phyloP scores from a whole-genome alignment of 2,113 vertebrate genomes.

The Hydropotes inermis region DNA sequence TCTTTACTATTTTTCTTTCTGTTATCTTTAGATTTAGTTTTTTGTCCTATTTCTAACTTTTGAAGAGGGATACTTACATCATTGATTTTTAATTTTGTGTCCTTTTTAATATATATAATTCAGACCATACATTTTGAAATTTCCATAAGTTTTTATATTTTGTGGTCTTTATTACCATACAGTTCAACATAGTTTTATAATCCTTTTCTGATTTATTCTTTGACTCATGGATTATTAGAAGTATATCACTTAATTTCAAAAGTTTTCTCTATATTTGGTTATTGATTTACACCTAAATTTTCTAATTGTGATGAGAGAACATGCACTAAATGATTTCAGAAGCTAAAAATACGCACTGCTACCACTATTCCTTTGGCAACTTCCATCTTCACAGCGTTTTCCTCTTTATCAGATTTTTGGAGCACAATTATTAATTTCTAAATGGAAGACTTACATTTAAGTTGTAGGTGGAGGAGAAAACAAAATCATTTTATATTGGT shows the following conservation, averaged over 20 bases:
- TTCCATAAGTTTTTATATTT: background rate
- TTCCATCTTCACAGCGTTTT: background rate
- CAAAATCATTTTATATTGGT: background rate
- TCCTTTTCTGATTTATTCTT: background rate
- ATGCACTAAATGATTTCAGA: background rate
- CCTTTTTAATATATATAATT: background rate
- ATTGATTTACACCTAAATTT: background rate
- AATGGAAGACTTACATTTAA: background rate
- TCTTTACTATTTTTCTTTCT: background rate
- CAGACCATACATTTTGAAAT: background rate
- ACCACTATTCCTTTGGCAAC: background rate
- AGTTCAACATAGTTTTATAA: background rate
- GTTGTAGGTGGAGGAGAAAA: background rate
- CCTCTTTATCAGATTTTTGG: background rate
- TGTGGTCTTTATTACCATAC: background rate
- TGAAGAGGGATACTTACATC: background rate
- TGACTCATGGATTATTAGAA: background rate
- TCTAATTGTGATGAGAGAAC: background rate
- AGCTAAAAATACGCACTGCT: background rate
- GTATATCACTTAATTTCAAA: background rate
- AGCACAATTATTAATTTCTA: background rate
- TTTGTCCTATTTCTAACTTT: background rate
- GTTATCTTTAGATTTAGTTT: background rate
- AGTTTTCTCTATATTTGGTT: background rate
- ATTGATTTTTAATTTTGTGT: background rate